Evolutionary conservation across 2,797 vertebrate species (phyloP).

Genomic region (Danio tinwini): DNA sequence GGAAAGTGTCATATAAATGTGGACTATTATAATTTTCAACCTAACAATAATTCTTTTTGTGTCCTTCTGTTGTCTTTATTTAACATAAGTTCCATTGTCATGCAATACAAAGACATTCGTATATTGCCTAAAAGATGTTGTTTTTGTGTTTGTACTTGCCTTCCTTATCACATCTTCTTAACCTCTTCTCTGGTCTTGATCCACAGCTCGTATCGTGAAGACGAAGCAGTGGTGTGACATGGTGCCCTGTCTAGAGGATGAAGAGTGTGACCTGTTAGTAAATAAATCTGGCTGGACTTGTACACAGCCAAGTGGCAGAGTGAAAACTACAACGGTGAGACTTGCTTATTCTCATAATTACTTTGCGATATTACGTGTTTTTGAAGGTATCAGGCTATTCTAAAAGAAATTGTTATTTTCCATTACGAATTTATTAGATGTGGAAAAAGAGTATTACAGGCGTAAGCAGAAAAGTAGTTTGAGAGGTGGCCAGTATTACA

Average conservation of each 20-base stretch:
- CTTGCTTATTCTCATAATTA: slow-evolving; percentile 14
- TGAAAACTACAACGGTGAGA: slow-evolving; percentile 98
- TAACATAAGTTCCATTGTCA: neutral
- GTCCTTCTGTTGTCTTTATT: neutral
- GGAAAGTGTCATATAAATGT: too few species aligned
- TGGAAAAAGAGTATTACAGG: neutral
- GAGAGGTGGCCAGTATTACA: neutral
- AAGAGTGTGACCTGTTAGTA: slow-evolving; percentile 97
- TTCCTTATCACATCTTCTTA: slow-evolving; percentile 44
- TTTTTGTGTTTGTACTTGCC: neutral
- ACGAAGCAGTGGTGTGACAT: slow-evolving; percentile 99
- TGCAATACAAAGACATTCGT: neutral
- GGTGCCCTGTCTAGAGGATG: slow-evolving; percentile 97
- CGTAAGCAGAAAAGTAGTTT: neutral
- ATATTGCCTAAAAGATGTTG: neutral
- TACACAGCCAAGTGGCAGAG: slow-evolving; percentile 97
- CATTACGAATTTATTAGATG: neutral
- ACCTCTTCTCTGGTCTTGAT: slow-evolving; percentile 64
- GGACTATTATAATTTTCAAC: neutral
- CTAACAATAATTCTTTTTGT: neutral
- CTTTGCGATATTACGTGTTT: neutral
- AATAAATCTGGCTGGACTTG: slow-evolving; percentile 99
- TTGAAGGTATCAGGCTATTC: neutral
- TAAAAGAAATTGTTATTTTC: neutral
- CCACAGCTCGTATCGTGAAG: slow-evolving; percentile 92